Conservation (phyloP, 2,113 vertebrate species). For the Isichthys henryi region DNA sequence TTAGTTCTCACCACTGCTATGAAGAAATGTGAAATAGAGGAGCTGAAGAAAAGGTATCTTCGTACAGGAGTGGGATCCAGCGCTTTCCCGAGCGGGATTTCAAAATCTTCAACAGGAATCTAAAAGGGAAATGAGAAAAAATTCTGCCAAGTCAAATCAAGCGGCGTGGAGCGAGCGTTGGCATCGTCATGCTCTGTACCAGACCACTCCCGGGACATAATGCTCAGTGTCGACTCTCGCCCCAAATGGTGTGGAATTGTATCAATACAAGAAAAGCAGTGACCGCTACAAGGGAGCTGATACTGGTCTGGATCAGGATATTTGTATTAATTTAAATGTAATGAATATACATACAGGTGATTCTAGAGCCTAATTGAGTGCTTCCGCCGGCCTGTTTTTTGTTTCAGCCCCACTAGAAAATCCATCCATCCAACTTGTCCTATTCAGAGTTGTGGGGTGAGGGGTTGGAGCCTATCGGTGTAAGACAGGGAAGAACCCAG, state of each 20-base stretch:
- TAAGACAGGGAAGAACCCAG: background rate
- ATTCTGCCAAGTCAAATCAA: background rate
- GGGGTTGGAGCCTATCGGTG: background rate
- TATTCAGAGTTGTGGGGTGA: background rate
- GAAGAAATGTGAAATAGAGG: conserved; percentile 55
- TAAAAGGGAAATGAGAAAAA: conserved; percentile 18
- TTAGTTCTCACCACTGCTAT: conserved; percentile 52
- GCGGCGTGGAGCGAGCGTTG: background rate
- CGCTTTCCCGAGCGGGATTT: conserved; percentile 47
- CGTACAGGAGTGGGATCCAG: conserved; percentile 52
- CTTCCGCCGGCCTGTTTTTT: background rate
- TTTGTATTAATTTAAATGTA: background rate
- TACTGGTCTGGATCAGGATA: background rate
- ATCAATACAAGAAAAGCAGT: background rate
- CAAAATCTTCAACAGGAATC: conserved; percentile 56
- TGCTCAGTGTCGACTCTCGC: background rate
- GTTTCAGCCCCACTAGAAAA: background rate
- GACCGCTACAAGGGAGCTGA: background rate
- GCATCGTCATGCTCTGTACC: background rate
- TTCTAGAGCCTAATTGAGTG: background rate
- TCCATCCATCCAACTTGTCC: background rate
- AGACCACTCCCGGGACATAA: background rate
- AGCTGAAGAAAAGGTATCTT: conserved; percentile 64
- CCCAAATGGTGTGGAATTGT: background rate
- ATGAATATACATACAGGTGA: background rate